Conservation (phyloP, 2,113 vertebrate genomes). For the Festucalex cinctus region DNA sequence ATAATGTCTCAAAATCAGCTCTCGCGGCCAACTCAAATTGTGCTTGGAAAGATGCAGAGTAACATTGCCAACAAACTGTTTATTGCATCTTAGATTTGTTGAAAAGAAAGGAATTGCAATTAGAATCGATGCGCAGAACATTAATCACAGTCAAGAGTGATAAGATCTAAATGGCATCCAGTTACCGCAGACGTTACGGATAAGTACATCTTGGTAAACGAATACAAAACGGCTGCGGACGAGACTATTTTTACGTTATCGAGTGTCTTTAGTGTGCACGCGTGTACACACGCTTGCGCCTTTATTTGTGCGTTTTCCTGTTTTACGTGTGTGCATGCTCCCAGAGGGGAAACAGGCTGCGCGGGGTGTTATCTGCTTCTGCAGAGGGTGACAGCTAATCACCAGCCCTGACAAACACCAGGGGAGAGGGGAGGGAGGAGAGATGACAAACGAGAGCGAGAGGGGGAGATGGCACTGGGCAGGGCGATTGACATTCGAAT, state of each 20-base stretch:
- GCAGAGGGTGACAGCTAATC: conserved; percentile 77
- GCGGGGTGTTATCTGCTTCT: conserved; percentile 73
- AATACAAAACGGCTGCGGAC: conserved; percentile 15
- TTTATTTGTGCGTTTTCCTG: conserved; percentile 51
- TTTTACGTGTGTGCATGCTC: conserved; percentile 64
- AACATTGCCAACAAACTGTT: conserved; percentile 7
- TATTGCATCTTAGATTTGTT: conserved; percentile 1
- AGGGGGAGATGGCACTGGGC: conserved; percentile 48
- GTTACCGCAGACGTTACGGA: conserved; percentile 12
- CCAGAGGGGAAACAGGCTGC: conserved; percentile 67
- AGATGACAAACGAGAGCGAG: conserved; percentile 51
- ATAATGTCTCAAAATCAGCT: conserved; percentile 10
- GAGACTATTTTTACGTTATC: conserved; percentile 26
- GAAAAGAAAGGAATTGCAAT: conserved; percentile 19
- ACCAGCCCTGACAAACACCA: conserved; percentile 73
- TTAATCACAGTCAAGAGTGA: not conserved
- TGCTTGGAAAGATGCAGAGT: not conserved
- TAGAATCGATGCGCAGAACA: conserved; percentile 1
- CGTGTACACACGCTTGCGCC: conserved; percentile 43
- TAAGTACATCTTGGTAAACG: conserved; percentile 37
- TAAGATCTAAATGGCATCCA: conserved; percentile 11
- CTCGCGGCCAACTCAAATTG: not conserved
- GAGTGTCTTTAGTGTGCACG: conserved; percentile 53
- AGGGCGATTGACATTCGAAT: conserved; percentile 68
- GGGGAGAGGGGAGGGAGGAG: conserved; percentile 51